A percentile compares a stretch with the other conserved stretches of the same genome.
phyloP scores from a whole-genome alignment of 2,888 invertebrate species.

The Sinhomidia bicolor region DNA sequence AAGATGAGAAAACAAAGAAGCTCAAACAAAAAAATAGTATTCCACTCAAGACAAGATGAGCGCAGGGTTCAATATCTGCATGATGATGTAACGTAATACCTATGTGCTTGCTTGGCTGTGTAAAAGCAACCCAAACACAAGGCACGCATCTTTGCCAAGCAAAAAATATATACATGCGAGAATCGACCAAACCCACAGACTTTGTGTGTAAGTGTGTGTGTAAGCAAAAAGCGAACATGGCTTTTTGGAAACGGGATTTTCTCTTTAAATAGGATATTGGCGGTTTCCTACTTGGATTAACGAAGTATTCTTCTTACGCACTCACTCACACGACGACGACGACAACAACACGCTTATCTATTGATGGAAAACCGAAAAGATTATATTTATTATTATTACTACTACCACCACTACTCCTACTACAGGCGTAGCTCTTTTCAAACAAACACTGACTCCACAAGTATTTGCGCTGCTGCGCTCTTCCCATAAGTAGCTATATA shows the following conservation, averaged over 20 bases:
- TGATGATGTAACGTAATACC: not conserved
- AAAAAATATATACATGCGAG: not conserved
- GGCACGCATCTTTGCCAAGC: not conserved
- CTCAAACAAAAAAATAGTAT: slow-evolving; percentile 11
- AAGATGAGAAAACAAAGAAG: not conserved
- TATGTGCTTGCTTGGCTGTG: not conserved
- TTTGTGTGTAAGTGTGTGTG: no score
- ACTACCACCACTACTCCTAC: no score
- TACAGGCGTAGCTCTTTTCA: slow-evolving; percentile 22
- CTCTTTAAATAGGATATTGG: slow-evolving; percentile 57
- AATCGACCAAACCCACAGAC: slow-evolving; percentile 45
- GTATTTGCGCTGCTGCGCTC: slow-evolving; percentile 11
- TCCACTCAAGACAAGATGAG: not conserved
- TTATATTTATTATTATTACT: not conserved
- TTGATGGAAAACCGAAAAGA: not conserved
- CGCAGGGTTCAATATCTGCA: not conserved
- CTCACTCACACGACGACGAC: not conserved
- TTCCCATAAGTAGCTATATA: not conserved
- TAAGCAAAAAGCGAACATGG: not conserved
- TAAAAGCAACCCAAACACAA: not conserved
- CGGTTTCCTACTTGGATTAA: slow-evolving; percentile 55
- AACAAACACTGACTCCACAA: slow-evolving; percentile 63
- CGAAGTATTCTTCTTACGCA: slow-evolving; percentile 33
- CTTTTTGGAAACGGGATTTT: slow-evolving; percentile 9
- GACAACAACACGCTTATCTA: not conserved